Evolutionary conservation across 2,888 invertebrate species (phyloP).

Genomic region (Periphyllus acericola): DNA sequence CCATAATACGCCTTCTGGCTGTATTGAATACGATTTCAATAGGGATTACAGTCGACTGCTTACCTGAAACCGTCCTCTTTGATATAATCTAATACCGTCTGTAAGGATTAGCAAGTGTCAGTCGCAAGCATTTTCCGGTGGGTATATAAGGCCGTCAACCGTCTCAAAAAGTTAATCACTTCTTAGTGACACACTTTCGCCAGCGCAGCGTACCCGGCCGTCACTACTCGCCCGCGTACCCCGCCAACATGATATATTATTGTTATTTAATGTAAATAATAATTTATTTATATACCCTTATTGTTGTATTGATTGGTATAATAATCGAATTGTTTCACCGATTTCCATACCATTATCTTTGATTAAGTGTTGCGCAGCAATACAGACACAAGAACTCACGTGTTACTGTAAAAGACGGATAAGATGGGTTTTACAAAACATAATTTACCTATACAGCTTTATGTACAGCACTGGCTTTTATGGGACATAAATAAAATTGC

Average conservation of each 20-base stretch:
- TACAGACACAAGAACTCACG: background rate
- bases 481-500: no score
- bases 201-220: background rate
- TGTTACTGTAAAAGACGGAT: background rate
- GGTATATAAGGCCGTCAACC: background rate
- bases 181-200: slow-evolving; percentile 21
- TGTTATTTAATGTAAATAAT: background rate
- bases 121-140: slow-evolving; percentile 6
- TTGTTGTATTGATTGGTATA: background rate
- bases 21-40: slow-evolving; percentile 8
- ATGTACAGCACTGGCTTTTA: background rate
- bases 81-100: background rate
- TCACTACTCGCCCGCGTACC: background rate
- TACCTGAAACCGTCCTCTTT: background rate
- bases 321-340: background rate
- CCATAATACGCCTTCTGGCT: background rate
- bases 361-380: background rate
- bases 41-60: background rate
- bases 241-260: background rate
- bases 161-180: slow-evolving; percentile 21
- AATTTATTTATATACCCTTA: background rate
- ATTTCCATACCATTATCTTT: background rate
- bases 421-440: background rate
- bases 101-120: slow-evolving; percentile 15
- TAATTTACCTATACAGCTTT: background rate